Evolutionary conservation across 2,888 invertebrate genomes (phyloP), one percentile per base, ranked within the genome.

Genomic region (Plusia festucae): DNA sequence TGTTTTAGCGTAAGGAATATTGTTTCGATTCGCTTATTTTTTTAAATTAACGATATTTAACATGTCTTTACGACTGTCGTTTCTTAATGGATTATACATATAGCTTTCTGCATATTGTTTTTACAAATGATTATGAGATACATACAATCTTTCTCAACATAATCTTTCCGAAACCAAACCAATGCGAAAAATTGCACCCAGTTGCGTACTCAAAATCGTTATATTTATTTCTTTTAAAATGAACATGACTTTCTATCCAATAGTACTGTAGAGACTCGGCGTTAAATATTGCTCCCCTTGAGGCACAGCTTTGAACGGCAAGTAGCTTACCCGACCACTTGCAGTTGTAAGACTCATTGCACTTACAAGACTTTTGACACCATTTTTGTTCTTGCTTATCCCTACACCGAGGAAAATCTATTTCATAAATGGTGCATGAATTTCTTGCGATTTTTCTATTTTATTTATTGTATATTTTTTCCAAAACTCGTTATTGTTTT

Each of bases 241-340:
- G 46, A 49, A 49, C 46, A 49, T 11, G 46, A 49, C 0, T 49
- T 18, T 49, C 46, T 18, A 20, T 18, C 46, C 46, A 49, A 49
- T 49, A 49, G 46, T 49, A 20, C 2, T 49, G 46, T 11, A 49
- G 46, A 56, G 18, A 55, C n/a, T 20, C 51, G 27, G 51, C 27
- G 16, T 52, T 55, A 55, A 32, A 51, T 52, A 56, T 56, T 44
- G 60, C 53, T 18, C 51, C 34, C 40, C 40, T 24, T 11, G 27
- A 34, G 18, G 20, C 59, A 52, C 51, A 40, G 16, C 51, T 54
- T 46, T 27, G 44, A 40, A 49, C 32, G 55, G 34, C 55, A 32
- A 55, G 54, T 22, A 52, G 44, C 52, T 56, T 61, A 49, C 54
- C 24, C 40, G 24, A 53, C 63, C 57, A 58, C 46, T 57, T 58